Evolutionary conservation across 2,888 invertebrate genomes (phyloP), one percentile per base, ranked within the genome.

Genomic region (Boloria selene): DNA sequence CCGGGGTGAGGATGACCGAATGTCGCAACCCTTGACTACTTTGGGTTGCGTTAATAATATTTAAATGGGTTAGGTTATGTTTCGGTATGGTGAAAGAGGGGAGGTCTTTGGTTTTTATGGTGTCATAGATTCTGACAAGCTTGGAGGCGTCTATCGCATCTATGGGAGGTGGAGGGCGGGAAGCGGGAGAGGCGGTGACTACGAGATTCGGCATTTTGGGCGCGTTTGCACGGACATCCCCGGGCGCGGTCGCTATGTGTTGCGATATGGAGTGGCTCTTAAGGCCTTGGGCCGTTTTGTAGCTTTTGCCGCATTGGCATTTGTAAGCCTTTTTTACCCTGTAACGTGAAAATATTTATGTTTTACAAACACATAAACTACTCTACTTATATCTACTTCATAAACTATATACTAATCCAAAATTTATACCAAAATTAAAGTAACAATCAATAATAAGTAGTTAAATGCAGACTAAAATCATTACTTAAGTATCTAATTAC

Each of bases 261-360:
- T 87, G 86, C 0, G 83, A 70, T 69, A 84, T 79, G 2, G 95
- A 94, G 84, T 97, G 97, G 78, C 94, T 95, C 81, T 95, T 96
- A 78, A 97, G 93, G 67, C 96, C 96, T 85, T 95, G 95, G 59
- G 95, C 93, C 71, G 96, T 96, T 90, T 96, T 96, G 92, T 97
- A 97, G 84, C 95, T 96, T 93, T 97, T 97, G 78, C 96, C 96
- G 92, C 97, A 97, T 82, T 95, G 95, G 86, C 97, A 97, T 84
- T 95, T 95, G 92, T 95, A 96, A 51, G 94, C 95, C 91, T 96
- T 96, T 85, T 94, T 95, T 82, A 96, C 93, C 91, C 96, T 96
- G 91, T 50, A 93, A 71, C n/a, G 13, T 14, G 13, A 65, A 54
- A 51, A 61, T 13, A 58, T 31, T 31, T 38, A 38, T 22, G 53